Evolutionary conservation across 2,113 vertebrate species (phyloP).

Genomic region (Pleuronectes platessa): DNA sequence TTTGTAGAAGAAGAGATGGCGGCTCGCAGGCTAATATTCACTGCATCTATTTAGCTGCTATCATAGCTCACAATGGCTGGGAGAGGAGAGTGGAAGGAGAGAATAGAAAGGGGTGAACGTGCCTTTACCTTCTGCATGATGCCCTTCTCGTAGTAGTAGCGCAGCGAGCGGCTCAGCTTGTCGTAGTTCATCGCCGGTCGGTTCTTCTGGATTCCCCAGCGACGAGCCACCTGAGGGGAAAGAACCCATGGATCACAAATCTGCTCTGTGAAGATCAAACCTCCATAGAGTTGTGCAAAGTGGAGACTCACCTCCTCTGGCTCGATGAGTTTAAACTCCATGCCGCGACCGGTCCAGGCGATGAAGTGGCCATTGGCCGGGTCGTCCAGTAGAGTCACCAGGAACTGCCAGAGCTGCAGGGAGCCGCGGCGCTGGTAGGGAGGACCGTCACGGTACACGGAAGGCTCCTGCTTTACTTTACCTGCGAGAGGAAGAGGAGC

Average conservation of each 20-base stretch:
- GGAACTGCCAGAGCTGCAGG: conserved; percentile 98
- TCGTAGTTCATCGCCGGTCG: conserved; percentile 98
- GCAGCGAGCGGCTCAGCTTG: conserved; percentile 96
- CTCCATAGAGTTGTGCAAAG: too few relatives aligned
- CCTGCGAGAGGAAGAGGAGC: conserved; percentile 72
- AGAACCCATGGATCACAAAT: background rate
- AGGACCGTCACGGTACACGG: conserved; percentile 90
- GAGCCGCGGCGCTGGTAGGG: conserved; percentile 96
- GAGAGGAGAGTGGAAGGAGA: background rate
- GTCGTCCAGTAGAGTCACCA: conserved; percentile 94
- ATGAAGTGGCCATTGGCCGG: conserved; percentile 96
- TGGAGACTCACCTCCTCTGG: conserved; percentile 89
- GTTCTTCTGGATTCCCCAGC: conserved; percentile 99
- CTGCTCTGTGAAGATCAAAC: background rate
- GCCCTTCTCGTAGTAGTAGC: conserved; percentile 98
- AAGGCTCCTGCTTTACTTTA: conserved; percentile 94
- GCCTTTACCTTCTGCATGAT: conserved; percentile 97
- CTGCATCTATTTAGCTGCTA: too few relatives aligned
- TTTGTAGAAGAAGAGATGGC: too few relatives aligned
- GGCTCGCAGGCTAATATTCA: too few relatives aligned
- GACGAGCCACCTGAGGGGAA: conserved; percentile 88
- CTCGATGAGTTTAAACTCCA: conserved; percentile 98
- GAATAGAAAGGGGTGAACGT: conserved; percentile 51
- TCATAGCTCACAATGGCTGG: background rate
- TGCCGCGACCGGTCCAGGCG: conserved; percentile 96